Evolutionary conservation across 1,140 invertebrate genomes (phyloP), one percentile per base, ranked within the genome.

Genomic region (Heliothis virescens): DNA sequence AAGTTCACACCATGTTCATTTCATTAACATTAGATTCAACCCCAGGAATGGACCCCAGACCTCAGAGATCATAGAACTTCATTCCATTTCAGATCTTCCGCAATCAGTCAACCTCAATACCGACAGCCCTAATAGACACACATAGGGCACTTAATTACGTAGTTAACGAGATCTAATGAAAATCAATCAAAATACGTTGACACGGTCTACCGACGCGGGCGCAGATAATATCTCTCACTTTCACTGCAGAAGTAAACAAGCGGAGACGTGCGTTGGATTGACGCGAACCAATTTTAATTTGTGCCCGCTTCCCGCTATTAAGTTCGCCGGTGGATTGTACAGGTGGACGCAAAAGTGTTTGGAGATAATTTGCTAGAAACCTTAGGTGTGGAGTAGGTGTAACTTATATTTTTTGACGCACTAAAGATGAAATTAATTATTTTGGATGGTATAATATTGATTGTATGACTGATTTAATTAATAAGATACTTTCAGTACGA

Each of bases 261-360:
- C 87, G 85, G 88, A 90, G 89, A 87, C 90, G 89, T 90, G 85
- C 87, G 86, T 85, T 84, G 82, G 82, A 86, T 84, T 88, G 85
- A 88, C 86, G 85, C 85, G 87, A 87, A 90, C 87, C 86, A 82
- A 89, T 90, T 84, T 91, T 91, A 91, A 89, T 87, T 87, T 87
- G 86, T 86, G 86, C 67, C 87, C 85, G 85, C 86, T 90, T 91
- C 86, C 90, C 90, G 89, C 85, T 83, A 89, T 91, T 91, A 90
- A 86, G 85, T 90, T 85, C 80, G 81, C 81, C 80, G 80, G 73
- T 41, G 74, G 69, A 72, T 26, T 57, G 75, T 53, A 85, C 81
- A 57, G 52, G 11, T 67, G 83, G 13, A 53, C 41, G 53, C 81
- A 73, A 75, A 87, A 88, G 67, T 80, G 67, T 26, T 81, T 65